A percentile compares a stretch with the other conserved stretches of the same genome.
Evolutionary conservation across 2,113 vertebrate species (phyloP).

Genomic region (Pterophyllum scalare): DNA sequence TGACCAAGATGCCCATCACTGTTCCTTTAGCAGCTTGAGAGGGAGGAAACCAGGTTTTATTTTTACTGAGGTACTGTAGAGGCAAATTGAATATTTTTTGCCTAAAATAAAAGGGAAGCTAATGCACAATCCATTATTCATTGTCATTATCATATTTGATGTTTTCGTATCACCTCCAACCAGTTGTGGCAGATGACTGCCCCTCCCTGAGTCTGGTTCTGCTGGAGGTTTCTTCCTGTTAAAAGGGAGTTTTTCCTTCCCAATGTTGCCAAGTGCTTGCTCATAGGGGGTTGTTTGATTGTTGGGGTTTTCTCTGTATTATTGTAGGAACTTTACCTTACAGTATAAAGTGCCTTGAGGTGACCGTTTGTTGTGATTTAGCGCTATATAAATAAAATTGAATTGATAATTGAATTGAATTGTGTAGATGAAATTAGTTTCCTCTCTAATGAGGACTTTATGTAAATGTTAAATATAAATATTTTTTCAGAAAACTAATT

Average conservation of each 20-base stretch:
- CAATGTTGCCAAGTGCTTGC: no score
- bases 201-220: no score
- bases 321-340: no score
- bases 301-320: no score
- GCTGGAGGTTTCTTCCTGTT: no score
- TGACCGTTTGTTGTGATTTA: no score
- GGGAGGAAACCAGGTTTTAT: neutral
- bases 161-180: neutral
- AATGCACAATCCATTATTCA: conserved; percentile 14
- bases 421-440: neutral
- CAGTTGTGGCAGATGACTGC: no score
- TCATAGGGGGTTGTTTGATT: no score
- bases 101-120: neutral
- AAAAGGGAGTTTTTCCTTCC: no score
- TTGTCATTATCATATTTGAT: neutral
- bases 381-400: no score
- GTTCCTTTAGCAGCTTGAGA: neutral
- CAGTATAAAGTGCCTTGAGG: no score
- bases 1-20: conserved; percentile 8
- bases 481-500: conserved; percentile 9
- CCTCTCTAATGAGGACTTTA: neutral
- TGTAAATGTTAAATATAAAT: conserved; percentile 13
- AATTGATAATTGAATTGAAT: no score
- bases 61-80: neutral
- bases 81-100: neutral